Evolutionary conservation across 1,140 invertebrate genomes (phyloP).

Genomic region (Heliconius melpomene): DNA sequence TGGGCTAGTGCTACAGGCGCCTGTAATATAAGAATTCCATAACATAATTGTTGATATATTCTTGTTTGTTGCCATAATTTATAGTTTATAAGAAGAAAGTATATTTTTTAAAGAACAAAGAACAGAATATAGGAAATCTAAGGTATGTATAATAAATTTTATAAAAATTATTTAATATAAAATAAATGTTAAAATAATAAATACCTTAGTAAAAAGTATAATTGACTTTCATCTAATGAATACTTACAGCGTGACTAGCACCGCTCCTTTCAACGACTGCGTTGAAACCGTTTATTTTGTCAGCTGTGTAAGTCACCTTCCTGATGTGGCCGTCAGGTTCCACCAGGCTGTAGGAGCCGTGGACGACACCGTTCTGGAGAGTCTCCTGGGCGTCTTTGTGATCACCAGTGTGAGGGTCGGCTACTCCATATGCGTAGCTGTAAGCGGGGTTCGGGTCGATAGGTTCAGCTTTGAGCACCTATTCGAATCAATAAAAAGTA

Average conservation of each 20-base stretch:
- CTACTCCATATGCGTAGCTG: constrained; percentile 87
- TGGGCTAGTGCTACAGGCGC: constrained; percentile 53
- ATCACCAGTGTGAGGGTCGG: constrained; percentile 87
- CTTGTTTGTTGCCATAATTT: too few relatives aligned
- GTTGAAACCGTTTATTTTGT: constrained; percentile 80
- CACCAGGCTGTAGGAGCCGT: constrained; percentile 84
- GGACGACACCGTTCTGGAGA: constrained; percentile 83
- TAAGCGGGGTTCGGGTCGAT: constrained; percentile 87
- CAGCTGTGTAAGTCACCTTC: constrained; percentile 82
- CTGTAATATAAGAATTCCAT: constrained; percentile 33
- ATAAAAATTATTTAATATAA: too few relatives aligned
- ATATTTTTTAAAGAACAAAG: too few relatives aligned
- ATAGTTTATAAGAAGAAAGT: too few relatives aligned
- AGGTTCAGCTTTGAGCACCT: constrained; percentile 76
- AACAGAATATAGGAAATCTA: too few relatives aligned
- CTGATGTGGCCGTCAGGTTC: constrained; percentile 85
- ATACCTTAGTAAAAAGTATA: too few relatives aligned
- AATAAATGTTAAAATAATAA: too few relatives aligned
- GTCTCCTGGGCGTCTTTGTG: constrained; percentile 84
- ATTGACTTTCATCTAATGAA: background rate
- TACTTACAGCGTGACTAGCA: constrained; percentile 65
- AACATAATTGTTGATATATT: background rate
- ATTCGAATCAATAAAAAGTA: background rate
- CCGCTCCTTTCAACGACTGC: constrained; percentile 82
- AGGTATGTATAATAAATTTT: too few relatives aligned